Evolutionary conservation across 2,888 invertebrate genomes (phyloP).

Genomic region (Rhodophaea formosa): DNA sequence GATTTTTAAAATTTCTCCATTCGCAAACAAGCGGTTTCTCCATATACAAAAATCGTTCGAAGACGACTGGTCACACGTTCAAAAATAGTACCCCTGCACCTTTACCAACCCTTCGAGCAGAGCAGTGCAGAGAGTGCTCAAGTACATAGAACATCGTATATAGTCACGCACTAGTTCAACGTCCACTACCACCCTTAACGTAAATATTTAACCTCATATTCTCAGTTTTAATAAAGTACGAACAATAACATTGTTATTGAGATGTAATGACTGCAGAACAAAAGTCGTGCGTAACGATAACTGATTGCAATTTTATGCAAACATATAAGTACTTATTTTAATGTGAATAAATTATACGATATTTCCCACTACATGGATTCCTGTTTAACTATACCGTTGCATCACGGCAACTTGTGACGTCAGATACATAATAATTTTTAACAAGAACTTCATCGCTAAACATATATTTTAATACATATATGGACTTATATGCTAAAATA

Average conservation of each 20-base stretch:
- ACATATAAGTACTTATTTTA: background rate
- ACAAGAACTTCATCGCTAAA: no score
- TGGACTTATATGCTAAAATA: no score
- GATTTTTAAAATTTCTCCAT: no score
- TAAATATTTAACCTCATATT: background rate
- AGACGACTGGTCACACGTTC: no score
- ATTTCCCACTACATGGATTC: constrained; percentile 1
- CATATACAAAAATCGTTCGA: no score
- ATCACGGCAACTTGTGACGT: background rate
- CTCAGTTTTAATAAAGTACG: background rate
- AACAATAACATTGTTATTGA: background rate
- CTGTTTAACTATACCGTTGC: background rate
- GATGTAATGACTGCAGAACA: background rate
- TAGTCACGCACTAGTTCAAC: background rate
- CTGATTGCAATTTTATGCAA: background rate
- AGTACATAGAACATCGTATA: no score
- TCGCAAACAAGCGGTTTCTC: no score
- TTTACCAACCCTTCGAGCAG: no score
- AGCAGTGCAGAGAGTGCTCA: no score
- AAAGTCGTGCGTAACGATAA: background rate
- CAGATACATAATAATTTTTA: background rate
- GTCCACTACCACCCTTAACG: background rate
- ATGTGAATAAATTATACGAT: background rate
- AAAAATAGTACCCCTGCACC: no score
- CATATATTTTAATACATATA: no score